Conservation (phyloP, 2,113 vertebrate genomes). For the Strigops habroptila region DNA sequence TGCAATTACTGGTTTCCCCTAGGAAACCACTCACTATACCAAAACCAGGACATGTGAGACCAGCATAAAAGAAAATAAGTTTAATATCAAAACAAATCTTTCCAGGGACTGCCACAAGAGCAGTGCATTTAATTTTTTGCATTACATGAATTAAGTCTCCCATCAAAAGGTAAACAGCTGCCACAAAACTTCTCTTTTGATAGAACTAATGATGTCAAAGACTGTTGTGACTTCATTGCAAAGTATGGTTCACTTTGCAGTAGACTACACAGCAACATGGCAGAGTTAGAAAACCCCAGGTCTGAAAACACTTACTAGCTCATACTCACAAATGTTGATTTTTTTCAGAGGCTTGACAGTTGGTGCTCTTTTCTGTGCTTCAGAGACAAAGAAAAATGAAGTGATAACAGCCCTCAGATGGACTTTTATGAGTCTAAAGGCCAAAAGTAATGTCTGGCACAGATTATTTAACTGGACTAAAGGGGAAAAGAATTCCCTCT, state of each 20-base stretch:
- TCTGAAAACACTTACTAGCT: neutral
- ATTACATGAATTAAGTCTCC: neutral
- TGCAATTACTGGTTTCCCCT: neutral
- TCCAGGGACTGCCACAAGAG: neutral
- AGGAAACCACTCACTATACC: neutral
- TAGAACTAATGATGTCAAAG: neutral
- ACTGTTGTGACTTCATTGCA: neutral
- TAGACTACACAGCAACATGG: neutral
- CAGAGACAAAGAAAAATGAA: conserved; percentile 26
- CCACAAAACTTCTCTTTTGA: neutral
- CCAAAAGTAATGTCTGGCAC: conserved; percentile 35
- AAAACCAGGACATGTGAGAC: neutral
- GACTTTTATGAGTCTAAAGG: conserved; percentile 24
- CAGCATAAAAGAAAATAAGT: neutral
- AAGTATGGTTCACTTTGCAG: neutral
- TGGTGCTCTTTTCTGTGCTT: neutral
- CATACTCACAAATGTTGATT: neutral
- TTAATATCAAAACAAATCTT: neutral
- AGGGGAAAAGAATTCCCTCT: neutral
- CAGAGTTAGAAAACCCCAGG: neutral
- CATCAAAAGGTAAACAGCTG: neutral
- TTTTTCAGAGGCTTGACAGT: neutral
- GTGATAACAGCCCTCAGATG: neutral
- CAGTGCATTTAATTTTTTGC: neutral
- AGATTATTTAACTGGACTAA: conserved; percentile 38